Percentiles rank a stretch among this genome's conserved stretches.
Evolutionary conservation across 2,113 vertebrate genomes (phyloP).

Genomic region (Pao palembangensis): DNA sequence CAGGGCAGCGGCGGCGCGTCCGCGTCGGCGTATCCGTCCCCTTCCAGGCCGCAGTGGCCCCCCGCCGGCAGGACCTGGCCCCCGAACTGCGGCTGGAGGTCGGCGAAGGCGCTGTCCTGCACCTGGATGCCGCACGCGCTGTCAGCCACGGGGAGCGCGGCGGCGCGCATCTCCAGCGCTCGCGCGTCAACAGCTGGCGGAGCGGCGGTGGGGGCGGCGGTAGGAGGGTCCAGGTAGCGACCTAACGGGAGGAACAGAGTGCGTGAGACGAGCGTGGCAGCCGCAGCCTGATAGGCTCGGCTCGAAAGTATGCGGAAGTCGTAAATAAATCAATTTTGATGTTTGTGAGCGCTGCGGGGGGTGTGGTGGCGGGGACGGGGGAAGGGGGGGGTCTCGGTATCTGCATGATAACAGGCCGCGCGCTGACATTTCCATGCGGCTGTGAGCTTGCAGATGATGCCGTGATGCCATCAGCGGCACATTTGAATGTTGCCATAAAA

Average conservation of each 20-base stretch:
- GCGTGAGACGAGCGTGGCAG: neutral
- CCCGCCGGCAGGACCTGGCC: slow-evolving; percentile 75
- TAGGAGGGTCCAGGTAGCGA: slow-evolving; percentile 70
- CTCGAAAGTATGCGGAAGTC: too few species aligned
- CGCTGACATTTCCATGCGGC: slow-evolving; percentile 66
- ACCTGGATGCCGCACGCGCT: slow-evolving; percentile 70
- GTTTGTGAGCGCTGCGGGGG: neutral
- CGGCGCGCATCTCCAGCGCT: slow-evolving; percentile 62
- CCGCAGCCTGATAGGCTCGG: too few species aligned
- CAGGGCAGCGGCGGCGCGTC: slow-evolving; percentile 53
- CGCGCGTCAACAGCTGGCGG: slow-evolving; percentile 7
- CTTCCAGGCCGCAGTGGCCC: slow-evolving; percentile 14
- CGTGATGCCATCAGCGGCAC: slow-evolving; percentile 64
- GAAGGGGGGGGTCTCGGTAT: neutral
- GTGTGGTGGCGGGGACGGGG: neutral
- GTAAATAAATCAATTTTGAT: neutral
- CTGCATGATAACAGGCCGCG: slow-evolving; percentile 15
- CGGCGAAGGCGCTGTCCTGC: slow-evolving; percentile 64
- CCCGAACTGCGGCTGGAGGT: slow-evolving; percentile 72
- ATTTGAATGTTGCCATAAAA: slow-evolving; percentile 71
- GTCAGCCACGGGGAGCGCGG: slow-evolving; percentile 57
- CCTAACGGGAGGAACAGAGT: slow-evolving; percentile 48
- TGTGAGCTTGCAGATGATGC: slow-evolving; percentile 62
- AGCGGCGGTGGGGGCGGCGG: neutral
- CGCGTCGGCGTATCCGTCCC: slow-evolving; percentile 9